Percentiles rank a stretch among this genome's conserved stretches.
phyloP scores from a whole-genome alignment of 2,113 vertebrate species.

The Tauraco erythrolophus region DNA sequence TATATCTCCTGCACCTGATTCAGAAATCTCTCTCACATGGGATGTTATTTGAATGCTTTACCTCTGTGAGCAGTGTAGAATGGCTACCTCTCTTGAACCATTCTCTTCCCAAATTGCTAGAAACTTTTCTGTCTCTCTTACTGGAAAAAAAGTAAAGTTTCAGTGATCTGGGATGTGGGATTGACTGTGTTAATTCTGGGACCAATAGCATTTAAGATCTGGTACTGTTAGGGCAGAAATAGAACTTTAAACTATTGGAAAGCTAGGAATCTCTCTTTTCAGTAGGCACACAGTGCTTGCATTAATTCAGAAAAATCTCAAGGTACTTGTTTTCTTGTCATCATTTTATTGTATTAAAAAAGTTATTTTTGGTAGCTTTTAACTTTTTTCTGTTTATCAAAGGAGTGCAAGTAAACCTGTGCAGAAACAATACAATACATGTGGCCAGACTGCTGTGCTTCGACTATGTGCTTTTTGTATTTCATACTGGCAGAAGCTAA shows the following conservation, averaged over 20 bases:
- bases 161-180: not conserved
- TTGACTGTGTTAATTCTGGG: not conserved
- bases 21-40: not conserved
- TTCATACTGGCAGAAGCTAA: not conserved
- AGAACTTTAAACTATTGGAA: not conserved
- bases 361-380: not conserved
- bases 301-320: not conserved
- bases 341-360: not conserved
- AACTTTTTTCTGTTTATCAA: not conserved
- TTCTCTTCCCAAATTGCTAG: not conserved
- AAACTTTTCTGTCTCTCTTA: not conserved
- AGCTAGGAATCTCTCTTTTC: not conserved
- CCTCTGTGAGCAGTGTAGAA: not conserved
- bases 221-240: not conserved
- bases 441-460: not conserved
- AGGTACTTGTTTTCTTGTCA: not conserved
- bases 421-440: accelerated
- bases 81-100: not conserved
- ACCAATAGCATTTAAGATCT: not conserved
- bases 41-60: not conserved
- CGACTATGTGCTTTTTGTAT: not conserved
- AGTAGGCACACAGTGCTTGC: not conserved
- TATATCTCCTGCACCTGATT: not conserved
- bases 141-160: not conserved
- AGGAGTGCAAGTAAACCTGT: not conserved